Conservation (phyloP, 2,113 vertebrate species). For the Paramormyrops kingsleyae region DNA sequence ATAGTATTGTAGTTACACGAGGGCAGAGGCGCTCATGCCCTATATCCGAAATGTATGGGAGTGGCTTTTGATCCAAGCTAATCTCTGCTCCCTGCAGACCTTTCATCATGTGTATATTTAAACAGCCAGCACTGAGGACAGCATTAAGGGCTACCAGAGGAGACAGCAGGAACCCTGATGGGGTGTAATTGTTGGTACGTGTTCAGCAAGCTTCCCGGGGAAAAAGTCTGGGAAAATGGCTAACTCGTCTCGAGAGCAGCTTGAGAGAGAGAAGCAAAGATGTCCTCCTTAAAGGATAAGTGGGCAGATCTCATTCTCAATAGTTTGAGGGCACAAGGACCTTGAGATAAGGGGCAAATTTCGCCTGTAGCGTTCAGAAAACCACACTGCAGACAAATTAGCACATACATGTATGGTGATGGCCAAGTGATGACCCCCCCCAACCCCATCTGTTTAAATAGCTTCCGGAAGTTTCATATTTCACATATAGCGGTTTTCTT, state of each 20-base stretch:
- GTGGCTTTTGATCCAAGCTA: not conserved
- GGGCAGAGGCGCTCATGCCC: not conserved
- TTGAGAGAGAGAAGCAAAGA: not conserved
- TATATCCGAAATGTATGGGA: not conserved
- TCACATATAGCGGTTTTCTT: not conserved
- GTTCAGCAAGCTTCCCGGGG: not conserved
- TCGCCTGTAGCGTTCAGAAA: not conserved
- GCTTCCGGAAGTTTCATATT: not conserved
- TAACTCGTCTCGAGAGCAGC: not conserved
- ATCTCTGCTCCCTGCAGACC: not conserved
- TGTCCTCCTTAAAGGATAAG: not conserved
- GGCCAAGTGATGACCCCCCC: not conserved
- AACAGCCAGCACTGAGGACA: not conserved
- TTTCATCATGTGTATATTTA: constrained; percentile 2
- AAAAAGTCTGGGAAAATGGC: not conserved
- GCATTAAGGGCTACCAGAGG: not conserved
- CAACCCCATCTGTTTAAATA: not conserved
- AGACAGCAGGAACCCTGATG: not conserved
- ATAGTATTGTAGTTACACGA: not conserved
- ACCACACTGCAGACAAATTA: not conserved
- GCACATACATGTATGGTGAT: not conserved
- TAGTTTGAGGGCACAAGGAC: not conserved
- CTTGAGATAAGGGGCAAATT: not conserved
- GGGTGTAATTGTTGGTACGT: not conserved
- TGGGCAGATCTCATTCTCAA: not conserved